Conservation (phyloP, 1,140 invertebrate genomes). For the Drosophila novamexicana region DNA sequence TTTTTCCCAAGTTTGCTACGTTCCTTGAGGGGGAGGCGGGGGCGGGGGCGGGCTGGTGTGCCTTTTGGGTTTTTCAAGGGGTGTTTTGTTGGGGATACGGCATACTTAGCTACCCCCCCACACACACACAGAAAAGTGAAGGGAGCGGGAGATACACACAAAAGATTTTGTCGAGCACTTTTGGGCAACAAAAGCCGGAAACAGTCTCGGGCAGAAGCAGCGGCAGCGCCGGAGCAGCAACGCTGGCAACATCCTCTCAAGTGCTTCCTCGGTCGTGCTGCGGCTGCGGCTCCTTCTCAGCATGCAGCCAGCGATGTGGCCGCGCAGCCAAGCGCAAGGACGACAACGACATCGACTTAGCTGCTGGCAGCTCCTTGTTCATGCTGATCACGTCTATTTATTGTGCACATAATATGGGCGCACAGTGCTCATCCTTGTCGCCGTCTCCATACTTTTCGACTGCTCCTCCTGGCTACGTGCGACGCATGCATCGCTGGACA, state of each 20-base stretch:
- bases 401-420: slow-evolving; percentile 84
- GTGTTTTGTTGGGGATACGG: slow-evolving; percentile 19
- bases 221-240: slow-evolving; percentile 22
- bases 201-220: slow-evolving; percentile 63
- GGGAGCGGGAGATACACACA: slow-evolving; percentile 36
- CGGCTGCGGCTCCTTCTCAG: slow-evolving; percentile 49
- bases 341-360: slow-evolving; percentile 39
- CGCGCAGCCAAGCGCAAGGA: slow-evolving; percentile 75
- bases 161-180: slow-evolving; percentile 79
- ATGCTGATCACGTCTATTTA: slow-evolving; percentile 84
- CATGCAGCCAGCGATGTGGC: slow-evolving; percentile 68
- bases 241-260: slow-evolving; percentile 78
- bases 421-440: slow-evolving; percentile 54
- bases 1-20: slow-evolving; percentile 72
- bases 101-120: slow-evolving; percentile 58
- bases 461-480: slow-evolving; percentile 73
- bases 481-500: slow-evolving; percentile 81
- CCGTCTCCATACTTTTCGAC: slow-evolving; percentile 26
- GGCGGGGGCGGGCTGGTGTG: neutral
- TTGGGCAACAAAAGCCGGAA: slow-evolving; percentile 79
- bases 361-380: slow-evolving; percentile 53
- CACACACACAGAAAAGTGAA: slow-evolving; percentile 1
- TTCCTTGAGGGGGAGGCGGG: neutral
- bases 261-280: slow-evolving; percentile 64
- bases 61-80: no score